Conservation (phyloP, 2,888 invertebrate species). For the Chironomus tentans region DNA sequence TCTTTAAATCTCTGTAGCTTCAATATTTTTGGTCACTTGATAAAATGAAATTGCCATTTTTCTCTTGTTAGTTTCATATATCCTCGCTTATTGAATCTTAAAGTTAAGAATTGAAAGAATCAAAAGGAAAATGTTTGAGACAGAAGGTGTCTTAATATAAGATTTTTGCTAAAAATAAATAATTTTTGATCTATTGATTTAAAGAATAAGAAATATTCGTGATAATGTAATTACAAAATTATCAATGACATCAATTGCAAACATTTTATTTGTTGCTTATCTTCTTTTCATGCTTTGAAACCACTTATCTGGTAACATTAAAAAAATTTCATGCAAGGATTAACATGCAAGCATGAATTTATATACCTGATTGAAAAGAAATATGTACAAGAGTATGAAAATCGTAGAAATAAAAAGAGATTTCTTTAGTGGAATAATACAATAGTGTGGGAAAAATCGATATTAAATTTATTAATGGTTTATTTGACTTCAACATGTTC, state of each 20-base stretch:
- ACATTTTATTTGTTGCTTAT: not conserved
- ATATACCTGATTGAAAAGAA: not conserved
- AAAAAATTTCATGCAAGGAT: not conserved
- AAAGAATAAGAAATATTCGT: too few relatives aligned
- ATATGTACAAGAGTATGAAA: not conserved
- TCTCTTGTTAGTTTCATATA: too few relatives aligned
- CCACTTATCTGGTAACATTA: not conserved
- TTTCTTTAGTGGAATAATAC: not conserved
- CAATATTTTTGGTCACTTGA: too few relatives aligned
- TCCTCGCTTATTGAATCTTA: too few relatives aligned
- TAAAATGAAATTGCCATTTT: too few relatives aligned
- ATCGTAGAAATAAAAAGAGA: not conserved
- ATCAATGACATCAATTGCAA: too few relatives aligned
- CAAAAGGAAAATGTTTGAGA: too few relatives aligned
- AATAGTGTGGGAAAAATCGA: slow-evolving; percentile 11
- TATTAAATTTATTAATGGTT: slow-evolving; percentile 24
- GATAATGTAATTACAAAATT: too few relatives aligned
- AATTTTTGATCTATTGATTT: too few relatives aligned
- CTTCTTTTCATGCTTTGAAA: not conserved
- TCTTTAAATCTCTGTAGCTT: not conserved
- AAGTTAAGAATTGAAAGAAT: too few relatives aligned
- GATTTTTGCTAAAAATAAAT: too few relatives aligned
- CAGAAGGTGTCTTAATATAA: too few relatives aligned
- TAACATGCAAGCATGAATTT: slow-evolving; percentile 20
- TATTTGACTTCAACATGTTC: not conserved